Base-by-base conservation (phyloP, 2,797 vertebrate species). In the Synanceia verrucosa region DNA sequence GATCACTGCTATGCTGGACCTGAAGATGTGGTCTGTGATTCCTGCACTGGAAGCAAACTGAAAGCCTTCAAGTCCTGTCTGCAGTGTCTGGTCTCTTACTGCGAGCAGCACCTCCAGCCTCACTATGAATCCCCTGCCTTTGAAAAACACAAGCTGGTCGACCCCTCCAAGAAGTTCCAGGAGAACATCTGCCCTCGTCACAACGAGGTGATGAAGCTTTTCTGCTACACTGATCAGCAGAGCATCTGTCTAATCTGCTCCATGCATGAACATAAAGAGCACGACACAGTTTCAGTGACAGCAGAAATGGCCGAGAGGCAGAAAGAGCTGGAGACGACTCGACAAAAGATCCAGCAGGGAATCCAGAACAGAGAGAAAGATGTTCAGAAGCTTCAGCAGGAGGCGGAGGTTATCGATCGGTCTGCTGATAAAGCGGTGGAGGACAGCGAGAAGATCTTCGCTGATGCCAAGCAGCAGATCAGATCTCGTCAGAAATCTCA, bases 211-310 rank as follows among this genome's bases (percentile, higher is more conserved):
- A n/a, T n/a, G n/a, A n/a, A n/a, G n/a, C n/a, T n/a, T n/a, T n/a
- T n/a, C n/a, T n/a, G n/a, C n/a, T n/a, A n/a, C n/a, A n/a, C n/a
- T n/a, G n/a, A 69, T 69, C 56, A 69, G 7, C 47, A 52, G 21
- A 51, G 34, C 10, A 60, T 51, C 26, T 72, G 60, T 19, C 3
- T 2, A 26, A 43, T 65, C 0, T 65, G 62, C 56, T 73, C 55
- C 33, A 34, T 67, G 64, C 50, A 74, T 19, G 63, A 73, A 18
- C 63, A 73, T 10, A 59, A 55, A 66, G 48, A 19, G 8, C 71
- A 73, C 0, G 11, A 73, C 29, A 55, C 6, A 1, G 64, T 67
- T 2, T 55, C 31, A 6, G 57, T 34, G 4, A 26, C 26, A 48
- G 33, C 33, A 26, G 57, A 74, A 41, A 33, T 11, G 11, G 11